These are phyloP conservation scores for Epirrita christyi DNA, from an alignment of 2,888 invertebrate species.

Conservation along the genomic window DNA sequence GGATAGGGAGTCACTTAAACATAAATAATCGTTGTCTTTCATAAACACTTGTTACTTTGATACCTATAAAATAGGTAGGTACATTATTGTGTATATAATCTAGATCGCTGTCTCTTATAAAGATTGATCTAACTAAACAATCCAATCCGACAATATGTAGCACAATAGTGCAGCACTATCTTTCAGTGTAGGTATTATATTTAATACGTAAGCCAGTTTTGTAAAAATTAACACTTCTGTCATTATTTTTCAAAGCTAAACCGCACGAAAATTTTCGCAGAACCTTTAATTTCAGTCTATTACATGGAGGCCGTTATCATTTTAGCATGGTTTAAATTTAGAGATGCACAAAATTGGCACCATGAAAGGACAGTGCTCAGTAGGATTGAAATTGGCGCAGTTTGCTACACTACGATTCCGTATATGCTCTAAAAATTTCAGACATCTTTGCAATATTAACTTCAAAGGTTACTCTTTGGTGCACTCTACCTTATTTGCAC, in stretches of 20 bases:
- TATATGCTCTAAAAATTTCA: too few species aligned
- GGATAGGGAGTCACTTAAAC: slow-evolving; percentile 63
- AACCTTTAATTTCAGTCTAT: too few species aligned
- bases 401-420: too few species aligned
- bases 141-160: slow-evolving; percentile 24
- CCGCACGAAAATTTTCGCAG: too few species aligned
- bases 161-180: not conserved
- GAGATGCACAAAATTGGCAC: too few species aligned
- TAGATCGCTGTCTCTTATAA: slow-evolving; percentile 12
- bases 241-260: not conserved
- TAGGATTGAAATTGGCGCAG: too few species aligned
- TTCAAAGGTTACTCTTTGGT: too few species aligned
- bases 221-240: slow-evolving; percentile 22
- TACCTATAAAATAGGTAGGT: slow-evolving; percentile 29
- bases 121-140: slow-evolving; percentile 15
- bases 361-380: too few species aligned
- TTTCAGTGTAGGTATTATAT: slow-evolving; percentile 20
- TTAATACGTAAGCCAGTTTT: slow-evolving; percentile 32
- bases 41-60: slow-evolving; percentile 51
- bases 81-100: slow-evolving; percentile 19
- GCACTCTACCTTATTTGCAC: too few species aligned
- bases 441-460: too few species aligned
- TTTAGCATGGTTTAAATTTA: too few species aligned
- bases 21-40: slow-evolving; percentile 36
- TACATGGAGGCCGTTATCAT: too few species aligned